Base-by-base conservation (phyloP, 2,113 vertebrate species). In the Dromiciops gliroides region DNA sequence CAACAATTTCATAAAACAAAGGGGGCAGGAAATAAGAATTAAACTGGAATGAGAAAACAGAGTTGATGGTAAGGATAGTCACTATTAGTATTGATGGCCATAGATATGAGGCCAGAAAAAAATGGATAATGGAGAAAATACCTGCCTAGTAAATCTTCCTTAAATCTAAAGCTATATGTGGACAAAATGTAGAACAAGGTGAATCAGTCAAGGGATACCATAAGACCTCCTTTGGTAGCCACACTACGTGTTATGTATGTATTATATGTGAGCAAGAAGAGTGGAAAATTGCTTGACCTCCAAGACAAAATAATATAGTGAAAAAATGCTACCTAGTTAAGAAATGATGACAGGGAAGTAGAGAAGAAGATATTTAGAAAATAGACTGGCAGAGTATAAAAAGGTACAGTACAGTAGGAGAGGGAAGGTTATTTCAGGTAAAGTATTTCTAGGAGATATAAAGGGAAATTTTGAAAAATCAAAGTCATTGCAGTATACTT, bases 1-100 rank as follows among this genome's bases (percentile, higher is more conserved):
- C 37, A 83, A 83, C 19, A 44, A 93, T 83, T 91, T 88, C 51
- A 53, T 31, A n/a, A 83, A 67, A 94, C 91, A 67, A 89, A 51
- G 23, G 89, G 11, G 53, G 5, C 28, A 49, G 31, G 51, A 50
- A 16, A 0, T 60, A 60, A 94, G n/a, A 48, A n/a, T n/a, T 51
- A 89, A 88, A 23, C 14, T 91, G 19, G 31, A 93, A 88, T 60
- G 44, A 89, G 10, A 16, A 19, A 48, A 50, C 0, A 8, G 28
- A 24, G 22, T 14, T 90, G 31, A 48, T 3, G 48, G 25, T 52
- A 48, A 50, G 26, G 23, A 83, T 44, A 44, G 24, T 28, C 50
- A 12, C 44, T 90, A 16, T 9, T 53, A 48, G 44, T 56, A 83
- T 50, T 53, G 51, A 12, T 47, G 47, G n/a, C 53, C 51, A 24